Conservation (phyloP, 2,888 invertebrate species). For the Diogma glabrata region DNA sequence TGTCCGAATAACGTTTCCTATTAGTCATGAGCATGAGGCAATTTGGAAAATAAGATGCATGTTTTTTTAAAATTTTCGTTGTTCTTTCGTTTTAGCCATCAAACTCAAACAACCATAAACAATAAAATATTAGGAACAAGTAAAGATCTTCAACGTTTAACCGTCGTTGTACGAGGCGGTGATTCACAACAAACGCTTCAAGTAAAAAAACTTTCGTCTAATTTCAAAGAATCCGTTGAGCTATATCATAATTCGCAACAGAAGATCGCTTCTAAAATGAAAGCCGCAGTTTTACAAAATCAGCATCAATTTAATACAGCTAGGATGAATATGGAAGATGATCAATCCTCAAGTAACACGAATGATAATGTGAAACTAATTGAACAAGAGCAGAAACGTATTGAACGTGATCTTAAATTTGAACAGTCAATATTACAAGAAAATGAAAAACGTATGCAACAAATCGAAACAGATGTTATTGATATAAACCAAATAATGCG, state of each 20-base stretch:
- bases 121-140: constrained; percentile 60
- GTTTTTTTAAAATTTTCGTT: neutral
- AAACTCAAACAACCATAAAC: constrained; percentile 63
- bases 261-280: constrained; percentile 58
- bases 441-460: constrained; percentile 63
- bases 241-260: constrained; percentile 70
- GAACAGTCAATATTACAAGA: constrained; percentile 71
- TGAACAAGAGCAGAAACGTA: constrained; percentile 29
- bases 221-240: constrained; percentile 67
- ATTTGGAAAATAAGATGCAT: no score
- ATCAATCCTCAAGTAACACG: constrained; percentile 35
- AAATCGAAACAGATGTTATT: constrained; percentile 69
- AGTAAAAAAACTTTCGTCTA: constrained; percentile 69
- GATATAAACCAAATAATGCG: constrained; percentile 78
- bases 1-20: no score
- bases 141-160: constrained; percentile 58
- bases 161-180: constrained; percentile 53
- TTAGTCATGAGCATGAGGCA: no score
- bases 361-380: constrained; percentile 37
- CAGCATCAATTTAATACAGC: no score
- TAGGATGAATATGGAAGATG: constrained; percentile 11
- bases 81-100: constrained; percentile 43
- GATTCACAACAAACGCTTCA: constrained; percentile 74
- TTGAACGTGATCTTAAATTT: constrained; percentile 45
- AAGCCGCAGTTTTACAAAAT: constrained; percentile 25